A percentile compares a stretch with the other conserved stretches of the same genome.
phyloP scores from a whole-genome alignment of 2,797 vertebrate species.

The Chloroceryle inda region DNA sequence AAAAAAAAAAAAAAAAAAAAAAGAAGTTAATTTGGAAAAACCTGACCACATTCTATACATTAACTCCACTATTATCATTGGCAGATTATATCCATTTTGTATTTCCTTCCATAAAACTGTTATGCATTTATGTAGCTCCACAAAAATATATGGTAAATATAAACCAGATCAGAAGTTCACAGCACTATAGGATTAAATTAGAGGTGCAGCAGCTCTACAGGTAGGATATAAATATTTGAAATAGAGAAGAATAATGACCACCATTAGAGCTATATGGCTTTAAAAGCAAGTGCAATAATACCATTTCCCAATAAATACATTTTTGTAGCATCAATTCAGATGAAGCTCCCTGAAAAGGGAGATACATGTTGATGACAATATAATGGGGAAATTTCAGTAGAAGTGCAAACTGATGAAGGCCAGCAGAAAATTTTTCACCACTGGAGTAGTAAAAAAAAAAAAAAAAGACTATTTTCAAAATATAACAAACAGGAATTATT shows the following conservation, averaged over 20 bases:
- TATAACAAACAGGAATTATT: not conserved
- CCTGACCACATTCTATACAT: not conserved
- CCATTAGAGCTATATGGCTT: not conserved
- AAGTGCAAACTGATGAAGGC: not conserved
- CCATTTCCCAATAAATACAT: not conserved
- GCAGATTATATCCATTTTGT: not conserved
- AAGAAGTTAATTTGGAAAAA: not conserved
- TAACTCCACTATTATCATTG: not conserved
- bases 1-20: not conserved
- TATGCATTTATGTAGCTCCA: not conserved
- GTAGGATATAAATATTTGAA: not conserved
- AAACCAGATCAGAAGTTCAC: not conserved
- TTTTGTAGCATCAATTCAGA: not conserved
- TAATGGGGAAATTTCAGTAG: not conserved
- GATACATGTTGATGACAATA: not conserved
- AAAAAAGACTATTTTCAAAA: not conserved
- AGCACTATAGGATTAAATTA: not conserved
- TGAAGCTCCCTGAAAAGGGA: not conserved
- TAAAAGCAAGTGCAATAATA: not conserved
- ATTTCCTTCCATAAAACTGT: not conserved
- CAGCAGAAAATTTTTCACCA: not conserved
- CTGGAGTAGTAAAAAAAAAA: not conserved
- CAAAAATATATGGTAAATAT: not conserved
- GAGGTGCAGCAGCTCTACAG: not conserved
- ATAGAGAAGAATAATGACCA: not conserved